These are phyloP conservation scores for Sus scrofa DNA, from an alignment of 2,113 vertebrate species.

Conservation along the genomic window T2T-Sscrofa CM000827.6:39428501-39429000, in stretches of 20 bases:
- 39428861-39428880: neutral
- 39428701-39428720: neutral
- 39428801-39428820: accelerated
- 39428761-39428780: neutral
- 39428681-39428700: neutral
- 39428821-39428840: accelerated
- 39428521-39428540: neutral
- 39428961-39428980: neutral
- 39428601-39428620: neutral
- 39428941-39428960: neutral
- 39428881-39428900: neutral
- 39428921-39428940: neutral
- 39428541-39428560: neutral
- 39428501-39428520: neutral
- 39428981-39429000: neutral
- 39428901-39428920: neutral
- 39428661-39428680: neutral
- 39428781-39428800: neutral
- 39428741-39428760: neutral
- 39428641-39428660: neutral
- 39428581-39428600: neutral
- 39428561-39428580: accelerated
- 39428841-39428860: neutral
- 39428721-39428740: neutral
- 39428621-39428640: neutral